Evolutionary conservation across 2,888 invertebrate species (phyloP), one percentile per base, ranked within the genome.

Genomic region (Isotomurus palustris): DNA sequence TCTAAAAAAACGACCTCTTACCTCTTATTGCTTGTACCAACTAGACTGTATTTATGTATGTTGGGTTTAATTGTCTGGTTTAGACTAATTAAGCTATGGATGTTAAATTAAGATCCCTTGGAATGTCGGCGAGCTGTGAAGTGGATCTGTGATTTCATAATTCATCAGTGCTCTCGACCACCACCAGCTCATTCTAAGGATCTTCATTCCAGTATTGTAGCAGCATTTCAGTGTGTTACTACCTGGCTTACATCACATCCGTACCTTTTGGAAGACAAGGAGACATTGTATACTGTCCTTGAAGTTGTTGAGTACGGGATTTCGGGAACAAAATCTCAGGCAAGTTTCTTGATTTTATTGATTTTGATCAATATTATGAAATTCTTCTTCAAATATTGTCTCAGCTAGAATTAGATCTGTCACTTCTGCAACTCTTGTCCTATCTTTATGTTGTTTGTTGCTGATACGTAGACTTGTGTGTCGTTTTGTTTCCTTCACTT

Each of bases 271-370:
- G 84, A 88, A 73, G 96, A 96, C 75, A 86, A 88, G 70, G 93
- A 92, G 73, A 94, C 93, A 73, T 81, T 97, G 35, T 87, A 88
- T 63, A 91, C 91, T 32, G 89, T 99, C 53, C 81, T 97, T 62
- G 96, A 99, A 78, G 95, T 96, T 0, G 91, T 96, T 2, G 97
- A 99, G 76, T 82, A 97, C 25, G 99, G 99, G 53, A 91, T 99
- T 55, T 95, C 96, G 0, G 99, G 99, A 17, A 86, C 91, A 6
- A 96, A 95, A 78, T 81, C 81, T 41, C 79, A 80, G 76, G 81
- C 80, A 72, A 62, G 53, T 54, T 44, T 27, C 19, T n/a, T n/a
- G n/a, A n/a, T n/a, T n/a, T n/a, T n/a, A n/a, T n/a, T n/a, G n/a
- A n/a, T n/a, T n/a, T n/a, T n/a, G n/a, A n/a, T n/a, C n/a, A n/a